Evolutionary conservation across 1,140 invertebrate species (phyloP).

Genomic region (Drosophila bipectinata): DNA sequence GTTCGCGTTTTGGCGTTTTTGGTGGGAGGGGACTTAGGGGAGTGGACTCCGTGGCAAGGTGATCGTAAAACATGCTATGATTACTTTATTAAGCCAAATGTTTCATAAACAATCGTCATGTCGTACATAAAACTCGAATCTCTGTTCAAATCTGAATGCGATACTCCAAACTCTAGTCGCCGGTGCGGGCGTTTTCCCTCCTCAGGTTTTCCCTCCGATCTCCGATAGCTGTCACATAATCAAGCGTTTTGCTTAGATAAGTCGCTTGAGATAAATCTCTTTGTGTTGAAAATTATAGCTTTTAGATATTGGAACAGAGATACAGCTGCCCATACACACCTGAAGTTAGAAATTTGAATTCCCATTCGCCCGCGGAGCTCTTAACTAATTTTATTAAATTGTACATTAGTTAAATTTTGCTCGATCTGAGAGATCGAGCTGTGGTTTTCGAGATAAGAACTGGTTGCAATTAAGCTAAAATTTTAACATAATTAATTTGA

Average conservation of each 20-base stretch:
- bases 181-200: slow-evolving; percentile 51
- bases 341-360: slow-evolving; percentile 58
- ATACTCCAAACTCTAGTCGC: slow-evolving; percentile 51
- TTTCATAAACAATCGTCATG: slow-evolving; percentile 80
- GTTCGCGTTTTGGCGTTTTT: slow-evolving; percentile 9
- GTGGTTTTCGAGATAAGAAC: slow-evolving; percentile 38
- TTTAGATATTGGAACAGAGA: slow-evolving; percentile 67
- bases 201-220: slow-evolving; percentile 1
- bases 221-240: slow-evolving; percentile 36
- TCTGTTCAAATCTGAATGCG: slow-evolving; percentile 53
- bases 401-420: slow-evolving; percentile 73
- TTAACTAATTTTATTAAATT: slow-evolving; percentile 77
- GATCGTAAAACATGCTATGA: slow-evolving; percentile 80
- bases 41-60: slow-evolving; percentile 27
- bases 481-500: slow-evolving; percentile 77
- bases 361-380: slow-evolving; percentile 32
- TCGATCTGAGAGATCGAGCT: slow-evolving; percentile 32
- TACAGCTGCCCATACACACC: slow-evolving; percentile 36
- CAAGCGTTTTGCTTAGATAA: slow-evolving; percentile 75
- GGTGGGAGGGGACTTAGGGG: slow-evolving; percentile 1
- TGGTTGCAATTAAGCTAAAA: slow-evolving; percentile 63
- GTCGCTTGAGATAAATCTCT: slow-evolving; percentile 71
- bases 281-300: slow-evolving; percentile 64
- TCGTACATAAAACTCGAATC: slow-evolving; percentile 68
- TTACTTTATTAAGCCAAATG: slow-evolving; percentile 81